Conservation (phyloP, 2,113 vertebrate genomes). For the Sterna hirundo region DNA sequence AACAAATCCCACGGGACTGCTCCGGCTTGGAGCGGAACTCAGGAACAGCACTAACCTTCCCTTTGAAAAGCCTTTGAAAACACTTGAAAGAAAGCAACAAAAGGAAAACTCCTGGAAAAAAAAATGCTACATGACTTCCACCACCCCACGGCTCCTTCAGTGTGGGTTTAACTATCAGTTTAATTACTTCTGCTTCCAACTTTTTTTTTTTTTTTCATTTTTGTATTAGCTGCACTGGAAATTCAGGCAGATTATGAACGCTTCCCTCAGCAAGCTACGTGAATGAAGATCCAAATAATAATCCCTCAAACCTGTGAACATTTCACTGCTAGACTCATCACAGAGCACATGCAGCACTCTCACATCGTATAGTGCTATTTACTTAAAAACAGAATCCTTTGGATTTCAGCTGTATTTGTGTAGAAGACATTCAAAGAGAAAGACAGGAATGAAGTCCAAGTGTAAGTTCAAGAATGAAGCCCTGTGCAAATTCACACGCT, state of each 20-base stretch:
- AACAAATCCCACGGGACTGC: neutral
- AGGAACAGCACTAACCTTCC: neutral
- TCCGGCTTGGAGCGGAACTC: neutral
- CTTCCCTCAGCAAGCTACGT: neutral
- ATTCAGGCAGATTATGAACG: slow-evolving; percentile 35
- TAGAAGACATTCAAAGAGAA: neutral
- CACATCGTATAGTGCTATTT: neutral
- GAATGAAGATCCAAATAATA: slow-evolving; percentile 30
- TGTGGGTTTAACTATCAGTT: slow-evolving; percentile 43
- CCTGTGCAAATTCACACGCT: neutral
- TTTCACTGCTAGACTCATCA: slow-evolving; percentile 1
- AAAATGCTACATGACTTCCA: neutral
- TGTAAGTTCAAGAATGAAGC: neutral
- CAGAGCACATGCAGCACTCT: neutral
- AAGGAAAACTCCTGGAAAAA: slow-evolving; percentile 1
- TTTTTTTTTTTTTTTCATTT: neutral
- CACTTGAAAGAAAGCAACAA: slow-evolving; percentile 28
- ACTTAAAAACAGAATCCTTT: slow-evolving; percentile 19
- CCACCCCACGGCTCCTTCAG: neutral
- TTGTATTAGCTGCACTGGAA: slow-evolving; percentile 19
- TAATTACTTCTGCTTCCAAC: slow-evolving; percentile 45
- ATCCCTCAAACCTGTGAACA: neutral
- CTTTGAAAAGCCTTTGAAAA: slow-evolving; percentile 49
- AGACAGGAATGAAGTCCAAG: neutral
- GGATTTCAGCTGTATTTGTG: neutral